A percentile compares a stretch with the other conserved stretches of the same genome.
These are phyloP conservation scores for Irena cyanogastra DNA, from an alignment of 2,113 vertebrate species.

Conservation along the genomic window DNA sequence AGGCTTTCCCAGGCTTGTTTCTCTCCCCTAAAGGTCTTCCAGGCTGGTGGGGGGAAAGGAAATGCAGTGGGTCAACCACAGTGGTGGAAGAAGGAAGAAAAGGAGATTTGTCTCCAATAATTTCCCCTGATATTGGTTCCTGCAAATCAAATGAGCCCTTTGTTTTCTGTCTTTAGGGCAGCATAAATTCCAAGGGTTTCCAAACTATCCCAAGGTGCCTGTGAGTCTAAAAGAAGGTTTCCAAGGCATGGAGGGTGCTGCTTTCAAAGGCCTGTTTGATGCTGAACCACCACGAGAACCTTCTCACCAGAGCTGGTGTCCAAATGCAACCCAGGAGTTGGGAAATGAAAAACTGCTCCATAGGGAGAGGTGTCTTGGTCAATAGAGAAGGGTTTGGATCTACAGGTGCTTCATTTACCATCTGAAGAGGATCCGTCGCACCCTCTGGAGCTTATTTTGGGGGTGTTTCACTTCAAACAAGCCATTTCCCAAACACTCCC, in stretches of 20 bases:
- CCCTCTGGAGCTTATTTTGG: neutral
- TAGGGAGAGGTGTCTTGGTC: neutral
- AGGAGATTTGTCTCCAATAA: rapidly evolving
- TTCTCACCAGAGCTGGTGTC: neutral
- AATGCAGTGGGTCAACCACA: rapidly evolving
- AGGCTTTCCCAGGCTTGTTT: rapidly evolving
- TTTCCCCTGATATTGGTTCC: rapidly evolving
- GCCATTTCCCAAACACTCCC: rapidly evolving
- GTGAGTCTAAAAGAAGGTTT: neutral
- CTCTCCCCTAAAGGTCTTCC: too few species aligned
- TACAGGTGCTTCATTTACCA: neutral
- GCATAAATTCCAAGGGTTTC: neutral
- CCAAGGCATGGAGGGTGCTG: neutral
- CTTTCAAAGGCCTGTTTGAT: neutral
- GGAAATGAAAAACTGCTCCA: neutral
- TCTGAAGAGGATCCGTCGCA: neutral
- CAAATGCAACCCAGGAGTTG: rapidly evolving
- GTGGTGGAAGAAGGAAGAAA: neutral
- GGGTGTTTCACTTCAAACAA: neutral
- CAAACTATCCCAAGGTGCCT: neutral
- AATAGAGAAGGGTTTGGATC: neutral
- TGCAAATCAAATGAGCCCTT: rapidly evolving
- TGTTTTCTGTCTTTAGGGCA: rapidly evolving
- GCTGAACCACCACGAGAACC: neutral
- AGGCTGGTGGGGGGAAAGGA: neutral